These are phyloP conservation scores for Vanessa atalanta DNA, from an alignment of 1,140 invertebrate genomes.

Conservation along the genomic window DNA sequence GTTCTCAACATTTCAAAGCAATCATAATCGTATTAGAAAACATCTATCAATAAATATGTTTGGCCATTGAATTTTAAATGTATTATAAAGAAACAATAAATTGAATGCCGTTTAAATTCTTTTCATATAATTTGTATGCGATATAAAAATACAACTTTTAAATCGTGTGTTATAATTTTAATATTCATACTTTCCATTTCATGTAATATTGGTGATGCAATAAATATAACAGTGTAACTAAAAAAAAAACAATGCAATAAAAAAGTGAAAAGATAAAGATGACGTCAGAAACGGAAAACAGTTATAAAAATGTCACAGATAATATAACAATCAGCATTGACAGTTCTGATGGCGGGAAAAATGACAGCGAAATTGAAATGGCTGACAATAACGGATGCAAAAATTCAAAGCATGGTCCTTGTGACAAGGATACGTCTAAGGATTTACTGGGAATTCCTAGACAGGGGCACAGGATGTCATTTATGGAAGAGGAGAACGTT, in stretches of 20 bases:
- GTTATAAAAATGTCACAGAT: conserved; percentile 25
- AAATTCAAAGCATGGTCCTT: background rate
- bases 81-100: too few relatives aligned
- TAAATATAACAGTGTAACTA: conserved; percentile 11
- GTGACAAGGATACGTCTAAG: background rate
- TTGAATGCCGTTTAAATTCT: too few relatives aligned
- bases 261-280: conserved; percentile 35
- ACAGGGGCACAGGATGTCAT: conserved; percentile 78
- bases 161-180: background rate
- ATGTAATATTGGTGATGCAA: background rate
- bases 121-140: too few relatives aligned
- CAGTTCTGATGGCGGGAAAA: conserved; percentile 43
- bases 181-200: background rate
- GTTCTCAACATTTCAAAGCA: too few relatives aligned
- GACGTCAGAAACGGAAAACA: conserved; percentile 41
- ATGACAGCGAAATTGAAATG: conserved; percentile 36
- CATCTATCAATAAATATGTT: too few relatives aligned
- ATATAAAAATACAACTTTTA: background rate
- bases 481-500: conserved; percentile 85
- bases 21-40: too few relatives aligned
- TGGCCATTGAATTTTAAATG: too few relatives aligned
- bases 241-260: conserved; percentile 28
- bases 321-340: conserved; percentile 43
- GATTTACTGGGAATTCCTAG: conserved; percentile 45
- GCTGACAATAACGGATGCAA: conserved; percentile 1